These are phyloP conservation scores for Ochropleura leucogaster DNA, from an alignment of 2,888 invertebrate species.

Conservation along the genomic window DNA sequence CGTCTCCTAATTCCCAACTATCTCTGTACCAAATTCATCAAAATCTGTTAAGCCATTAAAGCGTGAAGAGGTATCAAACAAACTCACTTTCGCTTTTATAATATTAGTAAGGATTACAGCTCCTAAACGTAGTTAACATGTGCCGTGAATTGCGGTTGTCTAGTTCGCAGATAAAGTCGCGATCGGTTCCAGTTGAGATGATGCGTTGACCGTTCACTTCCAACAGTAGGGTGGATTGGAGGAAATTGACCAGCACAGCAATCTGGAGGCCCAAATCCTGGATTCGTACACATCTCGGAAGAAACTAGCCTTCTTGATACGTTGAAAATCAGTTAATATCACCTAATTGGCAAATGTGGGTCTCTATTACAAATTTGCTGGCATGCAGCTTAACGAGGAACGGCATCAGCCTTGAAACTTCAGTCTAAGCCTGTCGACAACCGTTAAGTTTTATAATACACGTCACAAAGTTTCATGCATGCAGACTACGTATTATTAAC, in stretches of 20 bases:
- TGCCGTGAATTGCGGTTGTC: too few relatives aligned
- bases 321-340: background rate
- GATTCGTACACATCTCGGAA: background rate
- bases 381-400: background rate
- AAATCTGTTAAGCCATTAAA: too few relatives aligned
- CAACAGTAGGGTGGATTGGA: too few relatives aligned
- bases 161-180: too few relatives aligned
- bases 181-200: too few relatives aligned
- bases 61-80: too few relatives aligned
- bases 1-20: too few relatives aligned
- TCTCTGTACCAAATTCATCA: too few relatives aligned
- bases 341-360: background rate
- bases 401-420: slow-evolving; percentile 9
- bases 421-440: background rate
- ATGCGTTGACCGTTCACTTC: too few relatives aligned
- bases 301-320: background rate
- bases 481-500: slow-evolving; percentile 15
- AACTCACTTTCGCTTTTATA: too few relatives aligned
- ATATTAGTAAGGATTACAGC: too few relatives aligned
- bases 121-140: too few relatives aligned
- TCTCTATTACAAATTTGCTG: background rate
- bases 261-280: background rate
- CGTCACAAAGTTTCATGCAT: slow-evolving; percentile 12
- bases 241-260: background rate
- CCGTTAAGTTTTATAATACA: slow-evolving; percentile 18